Conservation (phyloP, 2,888 invertebrate genomes). For the Palloptera scutellata region DNA sequence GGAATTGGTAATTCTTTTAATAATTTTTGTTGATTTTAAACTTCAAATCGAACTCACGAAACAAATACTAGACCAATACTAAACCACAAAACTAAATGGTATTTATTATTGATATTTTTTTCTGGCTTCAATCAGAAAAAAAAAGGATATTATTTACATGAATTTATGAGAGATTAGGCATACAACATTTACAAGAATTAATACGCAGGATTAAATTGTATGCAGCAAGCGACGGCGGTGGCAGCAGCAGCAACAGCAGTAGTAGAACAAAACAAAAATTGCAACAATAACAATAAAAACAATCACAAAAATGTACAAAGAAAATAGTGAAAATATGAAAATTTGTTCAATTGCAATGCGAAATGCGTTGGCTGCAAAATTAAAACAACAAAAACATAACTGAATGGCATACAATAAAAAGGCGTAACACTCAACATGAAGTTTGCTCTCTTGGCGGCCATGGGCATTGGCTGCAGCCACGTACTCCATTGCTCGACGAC, state of each 20-base stretch:
- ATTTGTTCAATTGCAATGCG: background rate
- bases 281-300: background rate
- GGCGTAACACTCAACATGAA: too few relatives aligned
- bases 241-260: conserved; percentile 1
- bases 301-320: background rate
- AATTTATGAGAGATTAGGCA: conserved; percentile 15
- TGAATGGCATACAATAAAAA: background rate
- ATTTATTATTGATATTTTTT: too few relatives aligned
- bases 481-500: background rate
- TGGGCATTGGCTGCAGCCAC: too few relatives aligned
- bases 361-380: background rate
- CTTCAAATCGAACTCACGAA: too few relatives aligned
- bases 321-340: background rate
- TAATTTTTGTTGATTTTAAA: too few relatives aligned
- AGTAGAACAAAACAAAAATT: background rate
- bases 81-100: too few relatives aligned
- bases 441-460: too few relatives aligned
- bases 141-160: background rate
- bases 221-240: background rate
- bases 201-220: conserved; percentile 3
- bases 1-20: too few relatives aligned
- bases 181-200: conserved; percentile 7
- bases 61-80: too few relatives aligned
- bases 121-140: too few relatives aligned
- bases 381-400: background rate